Evolutionary conservation across 2,888 invertebrate genomes (phyloP), one percentile per base, ranked within the genome.

Genomic region (Dryococelus australis): DNA sequence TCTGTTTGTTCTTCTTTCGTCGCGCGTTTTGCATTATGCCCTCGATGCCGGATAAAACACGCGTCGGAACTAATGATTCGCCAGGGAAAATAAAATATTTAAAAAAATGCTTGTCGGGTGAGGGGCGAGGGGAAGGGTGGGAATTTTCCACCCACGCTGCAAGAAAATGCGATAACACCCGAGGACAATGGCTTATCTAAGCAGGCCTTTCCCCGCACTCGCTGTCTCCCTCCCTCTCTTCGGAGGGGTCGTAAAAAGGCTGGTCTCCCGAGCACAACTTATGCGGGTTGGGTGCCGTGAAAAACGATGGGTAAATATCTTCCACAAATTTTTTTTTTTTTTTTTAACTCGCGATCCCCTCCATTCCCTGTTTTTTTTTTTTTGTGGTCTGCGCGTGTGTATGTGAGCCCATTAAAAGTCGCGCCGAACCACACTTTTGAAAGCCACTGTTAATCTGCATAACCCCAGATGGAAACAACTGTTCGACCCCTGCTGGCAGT

Each of bases 361-460:
- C 65, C 35, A 4, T 47, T 16, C 47, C 47, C 65, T 5, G 3
- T 1, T 24, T 65, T 1, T 24, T 65, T 65, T 65, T 65, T 65
- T 65, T 65, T 65, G 20, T 65, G 0, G 8, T 20, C 24, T n/a
- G 8, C 65, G 65, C 65, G 16, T n/a, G 65, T 65, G 65, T 65
- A n/a, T 65, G 65, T n/a, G 1, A 83, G 83, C 35, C 83, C 83
- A 83, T 83, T 83, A 83, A 83, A 83, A 83, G 83, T 83, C 83
- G 83, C 43, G 43, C 24, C 35, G 6, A 35, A 28, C 83, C 83
- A 24, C 83, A 83, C 83, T 83, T 83, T 83, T 8, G 20, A 20
- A 51, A 83, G 35, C 28, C 43, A 43, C 83, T 83, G 83, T 83
- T 83, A 83, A 83, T 83, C 83, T 83, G 83, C 83, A 83, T 83